A percentile compares a stretch with the other conserved stretches of the same genome.
phyloP scores from a whole-genome alignment of 2,113 vertebrate genomes.

The Corvus moneduloides region DNA sequence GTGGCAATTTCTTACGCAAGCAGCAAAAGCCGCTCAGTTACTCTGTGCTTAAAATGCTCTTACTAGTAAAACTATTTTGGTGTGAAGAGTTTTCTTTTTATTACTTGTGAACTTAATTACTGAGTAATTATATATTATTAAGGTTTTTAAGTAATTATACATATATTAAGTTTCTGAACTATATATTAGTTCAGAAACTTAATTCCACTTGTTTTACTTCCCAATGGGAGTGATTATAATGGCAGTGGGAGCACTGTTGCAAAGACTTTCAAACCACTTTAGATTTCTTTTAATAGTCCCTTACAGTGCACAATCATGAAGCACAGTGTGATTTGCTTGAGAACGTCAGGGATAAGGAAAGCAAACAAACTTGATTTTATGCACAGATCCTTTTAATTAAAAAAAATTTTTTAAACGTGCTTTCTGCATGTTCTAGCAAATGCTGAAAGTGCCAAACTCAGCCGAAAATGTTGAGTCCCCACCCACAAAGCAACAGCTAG shows the following conservation, averaged over 20 bases:
- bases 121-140: not conserved
- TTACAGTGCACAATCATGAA: fast-evolving
- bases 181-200: not conserved
- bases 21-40: not conserved
- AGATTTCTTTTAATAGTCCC: not conserved
- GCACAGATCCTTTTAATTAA: not conserved
- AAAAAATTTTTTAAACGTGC: not conserved
- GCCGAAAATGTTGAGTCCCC: not conserved
- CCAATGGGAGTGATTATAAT: not conserved
- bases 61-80: not conserved
- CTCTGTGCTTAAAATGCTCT: not conserved
- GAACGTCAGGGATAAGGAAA: not conserved
- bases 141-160: no score
- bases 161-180: no score
- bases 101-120: not conserved
- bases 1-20: not conserved
- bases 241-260: not conserved
- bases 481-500: not conserved
- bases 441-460: not conserved
- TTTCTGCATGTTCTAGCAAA: not conserved
- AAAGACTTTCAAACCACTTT: not conserved
- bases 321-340: not conserved
- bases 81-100: not conserved
- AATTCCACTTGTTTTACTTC: not conserved
- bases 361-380: not conserved